Conservation (phyloP, 2,113 vertebrate genomes). For the Geothlypis trichas region DNA sequence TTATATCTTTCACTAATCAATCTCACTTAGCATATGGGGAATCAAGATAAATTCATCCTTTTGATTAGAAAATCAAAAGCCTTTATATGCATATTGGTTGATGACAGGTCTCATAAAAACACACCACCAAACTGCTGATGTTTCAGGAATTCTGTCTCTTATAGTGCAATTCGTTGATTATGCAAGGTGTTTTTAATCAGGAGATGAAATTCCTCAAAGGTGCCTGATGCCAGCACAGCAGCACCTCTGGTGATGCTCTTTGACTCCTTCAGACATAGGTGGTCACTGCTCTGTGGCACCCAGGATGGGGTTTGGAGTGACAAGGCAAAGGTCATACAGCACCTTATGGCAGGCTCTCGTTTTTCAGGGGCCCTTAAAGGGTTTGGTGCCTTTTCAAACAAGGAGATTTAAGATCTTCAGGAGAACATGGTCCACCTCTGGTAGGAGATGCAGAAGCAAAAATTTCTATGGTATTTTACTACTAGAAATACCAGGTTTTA, state of each 20-base stretch:
- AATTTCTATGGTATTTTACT: neutral
- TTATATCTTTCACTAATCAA: constrained; percentile 35
- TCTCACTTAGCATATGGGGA: neutral
- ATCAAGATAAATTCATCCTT: constrained; percentile 37
- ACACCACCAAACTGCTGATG: neutral
- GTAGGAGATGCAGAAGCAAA: neutral
- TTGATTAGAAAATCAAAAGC: constrained; percentile 38
- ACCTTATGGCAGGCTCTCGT: neutral
- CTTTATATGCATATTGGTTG: neutral
- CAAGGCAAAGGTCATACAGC: neutral
- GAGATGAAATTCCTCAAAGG: neutral
- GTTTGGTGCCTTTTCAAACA: neutral
- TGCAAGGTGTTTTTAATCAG: neutral
- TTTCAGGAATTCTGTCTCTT: neutral
- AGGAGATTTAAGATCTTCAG: neutral
- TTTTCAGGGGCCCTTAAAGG: neutral
- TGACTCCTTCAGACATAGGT: neutral
- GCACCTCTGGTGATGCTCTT: neutral
- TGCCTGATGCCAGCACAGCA: neutral
- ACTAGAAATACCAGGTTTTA: neutral
- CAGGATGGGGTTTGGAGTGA: neutral
- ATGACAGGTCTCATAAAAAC: neutral
- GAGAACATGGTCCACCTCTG: neutral
- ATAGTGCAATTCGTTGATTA: neutral
- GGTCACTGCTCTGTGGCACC: neutral